phyloP scores from a whole-genome alignment of 2,113 vertebrate genomes.

The Semnornis frantzii region DNA sequence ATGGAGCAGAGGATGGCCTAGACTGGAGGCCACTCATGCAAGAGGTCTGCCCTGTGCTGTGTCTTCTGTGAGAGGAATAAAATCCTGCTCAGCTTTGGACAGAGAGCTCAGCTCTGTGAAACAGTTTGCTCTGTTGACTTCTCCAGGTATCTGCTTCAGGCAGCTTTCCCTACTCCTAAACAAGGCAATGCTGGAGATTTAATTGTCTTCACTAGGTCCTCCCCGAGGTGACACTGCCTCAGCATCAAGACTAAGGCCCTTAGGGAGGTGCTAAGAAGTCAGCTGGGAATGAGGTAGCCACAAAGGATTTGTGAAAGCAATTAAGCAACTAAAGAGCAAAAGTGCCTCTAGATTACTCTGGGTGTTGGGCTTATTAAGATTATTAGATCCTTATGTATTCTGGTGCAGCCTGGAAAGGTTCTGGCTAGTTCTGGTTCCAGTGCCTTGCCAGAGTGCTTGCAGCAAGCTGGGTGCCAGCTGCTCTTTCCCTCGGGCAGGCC shows the following conservation, averaged over 20 bases:
- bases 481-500: neutral
- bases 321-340: neutral
- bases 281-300: neutral
- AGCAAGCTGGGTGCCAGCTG: neutral
- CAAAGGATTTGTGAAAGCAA: slow-evolving; percentile 5
- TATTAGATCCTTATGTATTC: neutral
- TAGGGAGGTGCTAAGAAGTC: neutral
- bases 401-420: neutral
- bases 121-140: neutral
- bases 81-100: neutral
- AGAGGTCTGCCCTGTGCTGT: neutral
- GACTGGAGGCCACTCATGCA: neutral
- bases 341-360: neutral
- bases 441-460: neutral
- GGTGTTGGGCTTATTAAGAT: neutral
- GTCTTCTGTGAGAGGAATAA: neutral
- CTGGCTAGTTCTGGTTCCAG: neutral
- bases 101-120: neutral
- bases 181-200: neutral
- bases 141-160: neutral
- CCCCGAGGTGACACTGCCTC: neutral
- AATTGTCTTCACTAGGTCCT: neutral
- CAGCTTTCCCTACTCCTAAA: neutral
- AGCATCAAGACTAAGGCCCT: neutral
- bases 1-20: neutral